Evolutionary conservation across 2,888 invertebrate species (phyloP).

Genomic region (Pyrocoelia pectoralis): DNA sequence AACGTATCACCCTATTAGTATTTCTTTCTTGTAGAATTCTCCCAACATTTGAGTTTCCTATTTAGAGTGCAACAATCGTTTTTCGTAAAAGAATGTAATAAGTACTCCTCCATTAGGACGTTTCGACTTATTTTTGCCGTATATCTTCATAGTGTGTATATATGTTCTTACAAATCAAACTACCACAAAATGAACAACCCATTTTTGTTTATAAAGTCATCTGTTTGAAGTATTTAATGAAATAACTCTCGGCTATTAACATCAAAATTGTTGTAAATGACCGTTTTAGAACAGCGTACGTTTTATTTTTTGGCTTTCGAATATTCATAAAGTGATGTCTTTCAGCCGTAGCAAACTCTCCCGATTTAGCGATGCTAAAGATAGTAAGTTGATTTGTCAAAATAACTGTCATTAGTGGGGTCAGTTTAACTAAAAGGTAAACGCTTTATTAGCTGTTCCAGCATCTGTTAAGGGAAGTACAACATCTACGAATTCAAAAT

Average conservation of each 20-base stretch:
- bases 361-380: conserved; percentile 35
- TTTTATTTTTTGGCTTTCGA: neutral
- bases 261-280: conserved; percentile 45
- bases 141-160: no score
- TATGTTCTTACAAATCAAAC: conserved; percentile 20
- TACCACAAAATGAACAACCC: conserved; percentile 30
- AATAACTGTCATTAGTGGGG: neutral
- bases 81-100: no score
- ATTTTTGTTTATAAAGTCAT: conserved; percentile 31
- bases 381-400: conserved; percentile 27
- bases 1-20: no score
- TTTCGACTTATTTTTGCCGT: no score
- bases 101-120: no score
- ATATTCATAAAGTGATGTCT: conserved; percentile 35
- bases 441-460: neutral
- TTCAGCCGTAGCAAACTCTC: conserved; percentile 39
- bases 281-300: conserved; percentile 17
- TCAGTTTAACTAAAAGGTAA: neutral
- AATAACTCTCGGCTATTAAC: conserved; percentile 27
- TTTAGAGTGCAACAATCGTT: no score
- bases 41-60: no score
- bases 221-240: conserved; percentile 28
- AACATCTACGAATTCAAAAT: conserved; percentile 3
- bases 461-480: neutral
- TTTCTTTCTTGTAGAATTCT: no score